Conservation (phyloP, 2,113 vertebrate species). For the Zonotrichia leucophrys region DNA sequence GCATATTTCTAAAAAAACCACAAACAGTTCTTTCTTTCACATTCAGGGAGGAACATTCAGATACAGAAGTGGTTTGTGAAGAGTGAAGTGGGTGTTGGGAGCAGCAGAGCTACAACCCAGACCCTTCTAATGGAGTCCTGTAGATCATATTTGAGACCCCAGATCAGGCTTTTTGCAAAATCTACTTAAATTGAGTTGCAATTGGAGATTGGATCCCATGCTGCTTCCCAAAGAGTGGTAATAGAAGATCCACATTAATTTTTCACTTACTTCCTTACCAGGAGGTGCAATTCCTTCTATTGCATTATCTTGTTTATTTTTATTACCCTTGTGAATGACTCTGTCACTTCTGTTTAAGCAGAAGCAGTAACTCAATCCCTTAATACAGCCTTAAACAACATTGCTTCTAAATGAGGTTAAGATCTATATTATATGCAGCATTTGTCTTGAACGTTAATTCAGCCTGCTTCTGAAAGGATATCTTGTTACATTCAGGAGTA, state of each 20-base stretch:
- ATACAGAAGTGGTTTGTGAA: background rate
- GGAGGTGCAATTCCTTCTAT: constrained; percentile 15
- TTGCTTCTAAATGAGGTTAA: constrained; percentile 38
- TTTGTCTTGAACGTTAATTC: constrained; percentile 37
- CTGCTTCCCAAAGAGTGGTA: background rate
- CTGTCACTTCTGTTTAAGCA: constrained; percentile 34
- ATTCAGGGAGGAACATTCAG: background rate
- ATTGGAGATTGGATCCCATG: background rate
- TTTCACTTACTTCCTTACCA: constrained; percentile 6
- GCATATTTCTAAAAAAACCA: background rate
- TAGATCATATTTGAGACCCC: background rate
- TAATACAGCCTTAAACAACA: constrained; percentile 28
- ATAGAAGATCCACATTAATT: background rate
- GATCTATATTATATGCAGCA: background rate
- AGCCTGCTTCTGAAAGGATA: background rate
- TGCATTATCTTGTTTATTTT: constrained; percentile 40
- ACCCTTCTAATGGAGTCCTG: background rate
- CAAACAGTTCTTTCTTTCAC: background rate
- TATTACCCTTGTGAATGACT: constrained; percentile 40
- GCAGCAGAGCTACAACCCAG: background rate
- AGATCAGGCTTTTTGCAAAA: background rate
- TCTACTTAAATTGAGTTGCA: constrained; percentile 13
- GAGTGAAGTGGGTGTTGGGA: background rate
- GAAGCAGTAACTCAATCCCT: background rate
- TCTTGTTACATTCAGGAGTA: constrained; percentile 3